Conservation (phyloP, 2,888 invertebrate species). For the Cryptus viduatorius region DNA sequence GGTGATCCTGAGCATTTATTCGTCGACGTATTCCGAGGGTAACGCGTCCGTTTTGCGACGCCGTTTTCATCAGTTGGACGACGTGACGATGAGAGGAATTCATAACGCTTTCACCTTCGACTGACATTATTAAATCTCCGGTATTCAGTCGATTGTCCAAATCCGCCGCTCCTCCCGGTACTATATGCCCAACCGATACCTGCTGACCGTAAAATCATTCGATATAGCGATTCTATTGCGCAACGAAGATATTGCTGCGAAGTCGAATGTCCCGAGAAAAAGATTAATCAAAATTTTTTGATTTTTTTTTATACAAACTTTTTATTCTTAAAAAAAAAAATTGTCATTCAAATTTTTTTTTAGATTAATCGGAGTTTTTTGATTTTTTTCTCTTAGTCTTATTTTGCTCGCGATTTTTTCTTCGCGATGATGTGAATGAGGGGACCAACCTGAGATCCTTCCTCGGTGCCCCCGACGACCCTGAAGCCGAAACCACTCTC, state of each 20-base stretch:
- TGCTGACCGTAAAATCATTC: conserved; percentile 82
- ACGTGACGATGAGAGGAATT: conserved; percentile 97
- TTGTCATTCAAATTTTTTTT: neutral
- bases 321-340: neutral
- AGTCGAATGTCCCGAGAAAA: too few relatives aligned
- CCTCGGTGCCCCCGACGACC: conserved; percentile 99
- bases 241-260: too few relatives aligned
- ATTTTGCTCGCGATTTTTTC: neutral
- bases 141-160: conserved; percentile 95
- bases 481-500: conserved; percentile 98
- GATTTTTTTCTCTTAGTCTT: too few relatives aligned
- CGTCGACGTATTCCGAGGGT: conserved; percentile 91
- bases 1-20: conserved; percentile 85
- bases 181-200: conserved; percentile 98
- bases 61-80: conserved; percentile 95
- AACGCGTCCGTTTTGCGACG: conserved; percentile 95
- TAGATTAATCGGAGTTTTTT: too few relatives aligned
- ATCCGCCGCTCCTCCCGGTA: conserved; percentile 97
- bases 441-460: conserved; percentile 93
- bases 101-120: conserved; percentile 94
- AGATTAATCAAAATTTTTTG: too few relatives aligned
- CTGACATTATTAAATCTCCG: conserved; percentile 97
- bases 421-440: conserved; percentile 43
- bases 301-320: neutral
- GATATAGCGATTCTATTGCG: conserved; percentile 37